Evolutionary conservation across 2,888 invertebrate genomes (phyloP).

Genomic region (Eurytoma californica): DNA sequence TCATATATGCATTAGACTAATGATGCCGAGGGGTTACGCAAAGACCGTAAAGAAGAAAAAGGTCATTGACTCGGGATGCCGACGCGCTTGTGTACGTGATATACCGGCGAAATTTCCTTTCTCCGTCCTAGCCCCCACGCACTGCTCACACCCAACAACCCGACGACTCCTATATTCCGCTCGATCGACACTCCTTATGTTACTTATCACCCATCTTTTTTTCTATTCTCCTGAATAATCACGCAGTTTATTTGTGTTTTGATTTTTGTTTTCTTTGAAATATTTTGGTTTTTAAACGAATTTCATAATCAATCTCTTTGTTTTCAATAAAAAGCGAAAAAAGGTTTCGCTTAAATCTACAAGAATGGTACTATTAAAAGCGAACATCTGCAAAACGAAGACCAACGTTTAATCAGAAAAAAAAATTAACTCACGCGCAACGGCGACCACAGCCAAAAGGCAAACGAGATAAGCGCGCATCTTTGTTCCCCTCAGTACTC

Average conservation of each 20-base stretch:
- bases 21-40: conserved; percentile 45
- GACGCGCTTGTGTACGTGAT: conserved; percentile 20
- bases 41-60: conserved; percentile 53
- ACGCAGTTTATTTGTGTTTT: no score
- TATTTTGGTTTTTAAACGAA: no score
- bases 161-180: background rate
- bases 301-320: no score
- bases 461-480: conserved; percentile 17
- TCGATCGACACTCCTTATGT: background rate
- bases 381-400: background rate
- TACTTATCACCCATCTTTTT: no score
- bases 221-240: no score
- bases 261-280: no score
- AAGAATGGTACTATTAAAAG: no score
- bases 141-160: background rate
- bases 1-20: conserved; percentile 22
- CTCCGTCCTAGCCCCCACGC: conserved; percentile 48
- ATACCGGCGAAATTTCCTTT: conserved; percentile 60
- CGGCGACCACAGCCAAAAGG: conserved; percentile 52
- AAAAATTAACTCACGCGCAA: conserved; percentile 41
- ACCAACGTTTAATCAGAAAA: background rate
- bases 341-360: no score
- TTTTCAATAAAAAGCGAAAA: no score
- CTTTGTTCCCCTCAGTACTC: background rate
- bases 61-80: conserved; percentile 60